Evolutionary conservation across 92 coral and sea anemone genomes (phyloP).

Genomic region (Actinostola sp.): DNA sequence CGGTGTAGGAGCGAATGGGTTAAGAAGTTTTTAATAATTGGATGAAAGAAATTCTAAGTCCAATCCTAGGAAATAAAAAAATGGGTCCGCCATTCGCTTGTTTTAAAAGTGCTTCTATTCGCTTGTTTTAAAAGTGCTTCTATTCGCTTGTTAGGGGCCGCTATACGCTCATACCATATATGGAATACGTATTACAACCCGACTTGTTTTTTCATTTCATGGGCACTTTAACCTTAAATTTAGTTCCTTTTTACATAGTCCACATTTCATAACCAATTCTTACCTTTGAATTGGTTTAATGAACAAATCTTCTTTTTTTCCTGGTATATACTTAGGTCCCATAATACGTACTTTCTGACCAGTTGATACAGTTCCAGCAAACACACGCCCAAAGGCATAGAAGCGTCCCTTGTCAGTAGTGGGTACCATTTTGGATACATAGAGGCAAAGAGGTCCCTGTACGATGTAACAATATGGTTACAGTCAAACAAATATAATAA

Average conservation of each 20-base stretch:
- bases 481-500: background rate
- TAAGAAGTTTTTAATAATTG: too few species aligned
- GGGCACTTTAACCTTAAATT: background rate
- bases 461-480: background rate
- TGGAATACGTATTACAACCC: too few species aligned
- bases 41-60: too few species aligned
- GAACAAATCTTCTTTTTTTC: slow-evolving; percentile 95
- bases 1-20: too few species aligned
- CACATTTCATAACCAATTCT: background rate
- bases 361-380: slow-evolving; percentile 84
- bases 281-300: slow-evolving; percentile 91
- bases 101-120: too few species aligned
- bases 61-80: too few species aligned
- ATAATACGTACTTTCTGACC: slow-evolving; percentile 96
- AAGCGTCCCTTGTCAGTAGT: slow-evolving; percentile 97
- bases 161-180: too few species aligned
- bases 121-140: too few species aligned
- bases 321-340: slow-evolving; percentile 96
- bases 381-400: slow-evolving; percentile 99
- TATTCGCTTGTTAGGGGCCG: too few species aligned
- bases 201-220: too few species aligned
- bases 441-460: slow-evolving; percentile 90
- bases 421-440: slow-evolving; percentile 98
- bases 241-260: too few species aligned
- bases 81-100: too few species aligned